Percentiles rank a stretch among this genome's conserved stretches.
phyloP scores from a whole-genome alignment of 2,113 vertebrate species.

The Prolemur simus region DNA sequence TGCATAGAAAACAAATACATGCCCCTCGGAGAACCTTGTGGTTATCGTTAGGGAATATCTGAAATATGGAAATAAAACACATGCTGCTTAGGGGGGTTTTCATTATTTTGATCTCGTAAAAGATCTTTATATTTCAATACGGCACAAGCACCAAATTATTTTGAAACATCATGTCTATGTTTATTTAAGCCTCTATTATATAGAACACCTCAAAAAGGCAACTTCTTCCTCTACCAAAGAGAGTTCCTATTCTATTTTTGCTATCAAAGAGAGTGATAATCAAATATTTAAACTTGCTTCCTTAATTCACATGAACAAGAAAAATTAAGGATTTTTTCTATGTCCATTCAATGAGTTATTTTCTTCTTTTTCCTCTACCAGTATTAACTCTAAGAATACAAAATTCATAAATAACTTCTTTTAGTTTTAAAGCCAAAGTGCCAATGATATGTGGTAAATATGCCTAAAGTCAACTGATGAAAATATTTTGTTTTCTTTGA shows the following conservation, averaged over 20 bases:
- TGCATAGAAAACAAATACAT: slow-evolving; percentile 66
- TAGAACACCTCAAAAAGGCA: background rate
- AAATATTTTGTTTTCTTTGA: slow-evolving; percentile 70
- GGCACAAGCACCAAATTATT: background rate
- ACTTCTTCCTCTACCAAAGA: background rate
- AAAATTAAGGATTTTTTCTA: background rate
- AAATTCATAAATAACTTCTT: background rate
- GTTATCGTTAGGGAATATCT: slow-evolving; percentile 52
- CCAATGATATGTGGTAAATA: slow-evolving; percentile 43
- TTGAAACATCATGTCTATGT: background rate
- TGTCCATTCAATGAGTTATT: background rate
- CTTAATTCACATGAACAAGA: background rate
- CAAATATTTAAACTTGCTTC: background rate
- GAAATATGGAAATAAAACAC: slow-evolving; percentile 58
- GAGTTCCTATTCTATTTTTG: background rate
- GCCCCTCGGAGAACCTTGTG: slow-evolving; percentile 13
- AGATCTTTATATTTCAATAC: background rate
- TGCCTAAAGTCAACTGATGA: slow-evolving; percentile 69
- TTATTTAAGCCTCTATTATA: background rate
- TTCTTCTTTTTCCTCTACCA: background rate
- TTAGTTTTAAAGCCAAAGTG: background rate
- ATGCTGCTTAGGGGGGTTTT: background rate
- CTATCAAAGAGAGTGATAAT: background rate
- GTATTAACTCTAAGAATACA: background rate
- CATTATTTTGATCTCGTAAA: slow-evolving; percentile 54